Evolutionary conservation across 2,797 vertebrate species (phyloP), one percentile per base, ranked within the genome.

Genomic region (Pempheris klunzingeri): DNA sequence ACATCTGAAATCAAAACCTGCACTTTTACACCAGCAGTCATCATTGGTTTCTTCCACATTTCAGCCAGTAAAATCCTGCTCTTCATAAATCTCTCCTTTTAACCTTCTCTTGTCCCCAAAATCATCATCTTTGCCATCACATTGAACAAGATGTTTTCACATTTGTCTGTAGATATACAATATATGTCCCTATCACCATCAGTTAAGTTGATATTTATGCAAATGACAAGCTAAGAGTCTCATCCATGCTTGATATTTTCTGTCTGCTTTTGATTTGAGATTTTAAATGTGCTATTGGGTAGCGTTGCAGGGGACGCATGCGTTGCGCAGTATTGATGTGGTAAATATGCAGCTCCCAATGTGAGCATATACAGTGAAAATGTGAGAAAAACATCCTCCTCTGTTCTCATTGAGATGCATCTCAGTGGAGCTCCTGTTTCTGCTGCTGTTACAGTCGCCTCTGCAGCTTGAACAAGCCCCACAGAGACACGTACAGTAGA

Each of bases 401-500:
- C 53, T 34, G 18, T 60, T 73, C 78, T 82, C 60, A 65, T 49
- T 75, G 69, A 77, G 44, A 77, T 72, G 43, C 2, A n/a, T 73
- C 78, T 88, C 66, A 36, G 59, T 22, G 57, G 67, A 76, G 75
- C 28, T 74, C 24, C 36, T 55, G 39, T 68, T 68, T 57, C 67
- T 63, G 64, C 64, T 76, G 54, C 71, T 18, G 57, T 20, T 64
- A 39, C 43, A 59, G 75, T 60, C 59, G 4, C 26, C 66, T 70
- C 64, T 78, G 75, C 78, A 78, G 86, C 72, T 49, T 17, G 26
- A 76, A 63, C 28, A 49, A 57, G 36, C 46, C 49, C 60, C 62
- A 43, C 43, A 55, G 78, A 86, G 52, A 55, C 44, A 43, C 47
- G 4, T 36, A 32, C 47, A 49, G 71, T 20, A 54, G 28, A 15